phyloP scores from a whole-genome alignment of 1,140 invertebrate genomes.

The Bombus affinis region DNA sequence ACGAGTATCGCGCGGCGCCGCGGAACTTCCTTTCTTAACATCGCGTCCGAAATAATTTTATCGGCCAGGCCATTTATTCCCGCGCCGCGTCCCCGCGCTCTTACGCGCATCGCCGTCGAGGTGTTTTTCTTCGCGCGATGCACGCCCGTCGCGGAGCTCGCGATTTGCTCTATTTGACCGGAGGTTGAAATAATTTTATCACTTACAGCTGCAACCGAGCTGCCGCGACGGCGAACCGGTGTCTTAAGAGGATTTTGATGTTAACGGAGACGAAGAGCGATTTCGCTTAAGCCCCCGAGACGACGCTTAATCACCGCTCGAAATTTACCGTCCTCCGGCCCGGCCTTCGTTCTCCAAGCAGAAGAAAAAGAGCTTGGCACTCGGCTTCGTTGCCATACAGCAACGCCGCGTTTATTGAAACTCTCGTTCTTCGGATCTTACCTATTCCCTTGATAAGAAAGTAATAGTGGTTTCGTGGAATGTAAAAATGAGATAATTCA shows the following conservation, averaged over 20 bases:
- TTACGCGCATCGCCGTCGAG: constrained; percentile 19
- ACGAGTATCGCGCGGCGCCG: constrained; percentile 15
- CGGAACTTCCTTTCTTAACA: constrained; percentile 40
- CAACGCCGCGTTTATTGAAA: neutral
- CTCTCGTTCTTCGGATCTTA: neutral
- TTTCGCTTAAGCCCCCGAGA: constrained; percentile 60
- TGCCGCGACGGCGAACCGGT: constrained; percentile 14
- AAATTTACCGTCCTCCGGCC: constrained; percentile 60
- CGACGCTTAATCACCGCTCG: constrained; percentile 62
- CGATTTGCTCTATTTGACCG: constrained; percentile 64
- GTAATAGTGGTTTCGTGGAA: neutral
- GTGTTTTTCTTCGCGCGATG: constrained; percentile 38
- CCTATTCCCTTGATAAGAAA: neutral
- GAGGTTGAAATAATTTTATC: constrained; percentile 71
- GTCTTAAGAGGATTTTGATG: constrained; percentile 68
- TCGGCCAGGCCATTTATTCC: constrained; percentile 50
- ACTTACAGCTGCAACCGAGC: constrained; percentile 65
- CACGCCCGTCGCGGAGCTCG: neutral
- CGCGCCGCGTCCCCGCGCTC: constrained; percentile 31
- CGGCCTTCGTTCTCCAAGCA: neutral
- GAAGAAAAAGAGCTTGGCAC: constrained; percentile 37
- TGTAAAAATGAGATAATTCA: neutral
- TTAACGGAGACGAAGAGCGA: constrained; percentile 68
- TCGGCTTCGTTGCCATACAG: too few relatives aligned
- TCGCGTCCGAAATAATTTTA: constrained; percentile 57